phyloP scores from a whole-genome alignment of 2,113 vertebrate genomes.

The Paramormyrops kingsleyae region DNA sequence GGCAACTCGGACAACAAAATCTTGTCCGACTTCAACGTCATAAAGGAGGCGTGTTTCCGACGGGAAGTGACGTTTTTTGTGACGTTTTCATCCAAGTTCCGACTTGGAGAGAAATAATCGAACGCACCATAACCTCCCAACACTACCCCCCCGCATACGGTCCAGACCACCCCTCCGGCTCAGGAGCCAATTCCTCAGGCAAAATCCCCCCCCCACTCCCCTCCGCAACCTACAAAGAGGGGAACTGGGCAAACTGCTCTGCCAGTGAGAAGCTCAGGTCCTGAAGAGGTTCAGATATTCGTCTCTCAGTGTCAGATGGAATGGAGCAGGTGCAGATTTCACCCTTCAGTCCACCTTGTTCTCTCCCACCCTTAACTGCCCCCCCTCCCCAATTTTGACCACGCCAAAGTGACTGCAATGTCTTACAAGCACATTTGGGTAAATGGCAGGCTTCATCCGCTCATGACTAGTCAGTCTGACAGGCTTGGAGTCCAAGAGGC shows the following conservation, averaged over 20 bases:
- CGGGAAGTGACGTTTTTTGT: too few relatives aligned
- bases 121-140: not conserved
- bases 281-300: not conserved
- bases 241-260: not conserved
- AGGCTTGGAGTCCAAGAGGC: not conserved
- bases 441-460: not conserved
- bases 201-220: not conserved
- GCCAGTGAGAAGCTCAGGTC: not conserved
- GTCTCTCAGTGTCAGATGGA: not conserved
- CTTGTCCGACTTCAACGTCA: too few relatives aligned
- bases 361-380: not conserved
- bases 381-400: not conserved
- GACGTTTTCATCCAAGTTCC: too few relatives aligned
- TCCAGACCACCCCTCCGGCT: not conserved
- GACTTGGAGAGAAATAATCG: too few relatives aligned
- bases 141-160: not conserved
- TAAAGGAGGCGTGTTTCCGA: too few relatives aligned
- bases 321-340: not conserved
- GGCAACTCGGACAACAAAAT: too few relatives aligned
- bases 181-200: not conserved
- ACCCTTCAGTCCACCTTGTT: not conserved
- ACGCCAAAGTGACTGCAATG: not conserved
- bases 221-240: not conserved
- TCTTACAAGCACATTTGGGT: slow-evolving; percentile 4
- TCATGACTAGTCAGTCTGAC: not conserved